Base-by-base conservation (phyloP, 2,797 vertebrate species). In the Thunnus albacares region DNA sequence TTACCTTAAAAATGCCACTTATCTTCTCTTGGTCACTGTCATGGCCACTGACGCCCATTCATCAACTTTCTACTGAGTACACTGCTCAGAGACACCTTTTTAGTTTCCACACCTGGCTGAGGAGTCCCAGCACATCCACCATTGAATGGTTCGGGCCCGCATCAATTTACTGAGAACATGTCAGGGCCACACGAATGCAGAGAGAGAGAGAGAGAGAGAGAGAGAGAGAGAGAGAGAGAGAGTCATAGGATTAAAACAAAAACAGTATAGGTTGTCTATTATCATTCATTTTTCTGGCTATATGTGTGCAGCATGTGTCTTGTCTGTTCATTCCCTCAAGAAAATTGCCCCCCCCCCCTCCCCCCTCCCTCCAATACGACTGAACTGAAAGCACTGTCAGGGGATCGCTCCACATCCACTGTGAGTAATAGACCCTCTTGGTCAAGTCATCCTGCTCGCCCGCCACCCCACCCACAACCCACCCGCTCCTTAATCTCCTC, bases 401-500 rank as follows among this genome's bases (percentile, higher is more conserved):
- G 79, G 85, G 76, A 76, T 78, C 71, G 53, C 75, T 85, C 61
- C 60, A 57, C 79, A 71, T 87, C 75, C 83, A 76, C 33, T 51
- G 71, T 83, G 81, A 92, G 86, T 91, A 91, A 89, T 86, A 81
- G 82, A 76, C 67, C 81, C 76, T 69, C 75, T 84, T 51, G 59
- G 84, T 91, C 87, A 86, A 90, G 90, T 92, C 94, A 89, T 90
- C 89, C 78, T 56, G 71, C 84, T 85, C 74, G 26, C 70, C 72
- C 56, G 26, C 80, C 88, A 68, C 82, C 85, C 77, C 88, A 81
- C 87, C 86, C 86, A 75, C 81, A 53, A 18, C 73, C 75, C 71
- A 76, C 88, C 67, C 56, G 20, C 85, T 83, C 80, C 89, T 87
- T 93, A 93, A 95, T 95, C 93, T 92, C 85, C 88, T 90, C 91